Evolutionary conservation across 2,113 vertebrate genomes (phyloP).

Genomic region (Eurystomus gularis): DNA sequence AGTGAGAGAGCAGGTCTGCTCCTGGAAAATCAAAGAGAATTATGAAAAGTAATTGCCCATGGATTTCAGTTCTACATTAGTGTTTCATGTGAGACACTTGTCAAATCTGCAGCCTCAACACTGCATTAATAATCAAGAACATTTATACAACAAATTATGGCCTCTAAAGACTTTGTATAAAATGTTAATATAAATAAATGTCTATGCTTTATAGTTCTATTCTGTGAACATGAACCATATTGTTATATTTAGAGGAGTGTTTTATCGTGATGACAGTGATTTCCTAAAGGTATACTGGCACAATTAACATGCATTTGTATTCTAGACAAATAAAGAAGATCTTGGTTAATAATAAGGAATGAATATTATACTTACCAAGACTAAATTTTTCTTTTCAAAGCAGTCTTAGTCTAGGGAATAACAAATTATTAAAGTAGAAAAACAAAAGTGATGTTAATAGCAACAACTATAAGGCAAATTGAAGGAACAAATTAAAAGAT

Average conservation of each 20-base stretch:
- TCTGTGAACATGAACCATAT: not conserved
- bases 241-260: not conserved
- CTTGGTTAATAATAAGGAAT: not conserved
- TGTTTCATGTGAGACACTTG: not conserved
- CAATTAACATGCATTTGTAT: conserved; percentile 10
- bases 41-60: conserved; percentile 14
- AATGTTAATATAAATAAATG: not conserved
- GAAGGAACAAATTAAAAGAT: conserved; percentile 1
- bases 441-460: not conserved
- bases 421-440: not conserved
- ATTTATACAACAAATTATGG: not conserved
- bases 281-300: not conserved
- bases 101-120: not conserved
- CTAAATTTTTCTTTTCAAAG: conserved; percentile 21
- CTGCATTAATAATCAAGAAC: conserved; percentile 14
- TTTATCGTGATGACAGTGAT: not conserved
- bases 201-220: not conserved
- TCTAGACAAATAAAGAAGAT: not conserved
- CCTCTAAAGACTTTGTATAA: not conserved
- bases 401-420: not conserved
- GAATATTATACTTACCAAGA: not conserved
- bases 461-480: not conserved
- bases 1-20: conserved; percentile 7
- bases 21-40: conserved; percentile 61
- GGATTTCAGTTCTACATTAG: conserved; percentile 50